A percentile compares a stretch with the other conserved stretches of the same genome.
Conservation (phyloP, 2,888 invertebrate species). For the Dysmachus trigonus region DNA sequence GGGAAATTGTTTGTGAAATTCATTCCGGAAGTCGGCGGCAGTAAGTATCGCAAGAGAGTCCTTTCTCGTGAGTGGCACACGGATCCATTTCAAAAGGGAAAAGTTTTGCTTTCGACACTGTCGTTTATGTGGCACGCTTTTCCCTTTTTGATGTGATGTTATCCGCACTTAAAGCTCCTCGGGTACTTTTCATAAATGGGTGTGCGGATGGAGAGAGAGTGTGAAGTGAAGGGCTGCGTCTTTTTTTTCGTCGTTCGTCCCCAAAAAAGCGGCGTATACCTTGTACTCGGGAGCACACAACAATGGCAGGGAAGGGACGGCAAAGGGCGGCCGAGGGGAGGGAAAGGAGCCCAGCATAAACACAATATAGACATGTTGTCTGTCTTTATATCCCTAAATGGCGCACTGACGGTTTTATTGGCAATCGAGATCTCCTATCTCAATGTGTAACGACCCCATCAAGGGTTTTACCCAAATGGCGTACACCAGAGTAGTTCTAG, state of each 20-base stretch:
- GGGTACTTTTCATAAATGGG: slow-evolving; percentile 44
- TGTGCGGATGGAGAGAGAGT: neutral
- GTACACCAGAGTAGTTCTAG: slow-evolving; percentile 36
- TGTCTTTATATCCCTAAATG: slow-evolving; percentile 53
- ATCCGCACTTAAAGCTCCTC: slow-evolving; percentile 46
- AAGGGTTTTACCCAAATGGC: slow-evolving; percentile 48
- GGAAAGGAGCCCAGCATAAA: slow-evolving; percentile 10
- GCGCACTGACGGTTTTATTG: slow-evolving; percentile 56
- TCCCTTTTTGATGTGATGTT: slow-evolving; percentile 45
- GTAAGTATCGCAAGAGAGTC: slow-evolving; percentile 35
- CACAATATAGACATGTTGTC: slow-evolving; percentile 53
- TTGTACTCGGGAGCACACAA: neutral
- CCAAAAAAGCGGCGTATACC: slow-evolving; percentile 26
- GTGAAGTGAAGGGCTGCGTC: neutral
- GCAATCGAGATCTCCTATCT: slow-evolving; percentile 56
- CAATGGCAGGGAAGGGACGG: neutral
- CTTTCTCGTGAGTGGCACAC: slow-evolving; percentile 19
- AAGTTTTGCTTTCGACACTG: slow-evolving; percentile 42
- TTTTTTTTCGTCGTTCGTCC: slow-evolving; percentile 25
- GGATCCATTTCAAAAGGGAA: slow-evolving; percentile 33
- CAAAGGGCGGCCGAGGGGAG: no score
- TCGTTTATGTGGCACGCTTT: slow-evolving; percentile 38
- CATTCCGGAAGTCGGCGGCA: slow-evolving; percentile 44
- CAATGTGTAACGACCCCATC: slow-evolving; percentile 55
- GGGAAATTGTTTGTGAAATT: slow-evolving; percentile 50